A percentile compares a stretch with the other conserved stretches of the same genome.
Conservation (phyloP, 2,113 vertebrate genomes). For the Todiramphus chloris region DNA sequence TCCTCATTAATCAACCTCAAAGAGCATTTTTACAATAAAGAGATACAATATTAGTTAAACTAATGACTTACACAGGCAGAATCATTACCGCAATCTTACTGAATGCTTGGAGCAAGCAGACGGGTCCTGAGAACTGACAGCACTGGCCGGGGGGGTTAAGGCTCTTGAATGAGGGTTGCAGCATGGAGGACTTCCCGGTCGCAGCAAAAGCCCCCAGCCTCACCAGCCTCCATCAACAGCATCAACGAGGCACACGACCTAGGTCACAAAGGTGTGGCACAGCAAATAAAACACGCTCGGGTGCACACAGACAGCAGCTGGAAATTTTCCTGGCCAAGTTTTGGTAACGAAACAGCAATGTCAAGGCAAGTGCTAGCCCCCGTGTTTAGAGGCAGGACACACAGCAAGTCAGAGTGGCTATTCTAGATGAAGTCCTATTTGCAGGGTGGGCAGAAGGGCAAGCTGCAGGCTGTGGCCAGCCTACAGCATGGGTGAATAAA, state of each 20-base stretch:
- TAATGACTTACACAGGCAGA: slow-evolving; percentile 41
- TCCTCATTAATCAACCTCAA: slow-evolving; percentile 58
- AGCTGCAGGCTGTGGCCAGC: not conserved
- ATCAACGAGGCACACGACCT: rapidly evolving
- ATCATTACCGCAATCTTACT: not conserved
- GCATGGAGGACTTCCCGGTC: rapidly evolving
- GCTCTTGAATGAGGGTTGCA: not conserved
- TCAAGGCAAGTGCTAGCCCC: not conserved
- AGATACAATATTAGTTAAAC: slow-evolving; percentile 60
- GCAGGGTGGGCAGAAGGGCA: not conserved
- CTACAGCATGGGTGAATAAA: rapidly evolving
- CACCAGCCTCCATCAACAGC: not conserved
- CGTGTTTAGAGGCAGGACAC: not conserved
- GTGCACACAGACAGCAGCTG: not conserved
- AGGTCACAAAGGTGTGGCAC: rapidly evolving
- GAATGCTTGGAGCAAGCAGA: not conserved
- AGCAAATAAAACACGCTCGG: not conserved
- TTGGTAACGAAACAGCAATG: not conserved
- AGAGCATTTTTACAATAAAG: slow-evolving; percentile 47
- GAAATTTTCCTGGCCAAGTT: not conserved
- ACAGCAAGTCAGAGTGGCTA: not conserved
- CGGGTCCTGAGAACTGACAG: slow-evolving; percentile 21
- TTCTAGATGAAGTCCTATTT: not conserved
- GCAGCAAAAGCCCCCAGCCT: not conserved
- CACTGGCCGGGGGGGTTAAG: rapidly evolving